Base-by-base conservation (phyloP, 2,113 vertebrate genomes). In the Trochalopteron elliotii region DNA sequence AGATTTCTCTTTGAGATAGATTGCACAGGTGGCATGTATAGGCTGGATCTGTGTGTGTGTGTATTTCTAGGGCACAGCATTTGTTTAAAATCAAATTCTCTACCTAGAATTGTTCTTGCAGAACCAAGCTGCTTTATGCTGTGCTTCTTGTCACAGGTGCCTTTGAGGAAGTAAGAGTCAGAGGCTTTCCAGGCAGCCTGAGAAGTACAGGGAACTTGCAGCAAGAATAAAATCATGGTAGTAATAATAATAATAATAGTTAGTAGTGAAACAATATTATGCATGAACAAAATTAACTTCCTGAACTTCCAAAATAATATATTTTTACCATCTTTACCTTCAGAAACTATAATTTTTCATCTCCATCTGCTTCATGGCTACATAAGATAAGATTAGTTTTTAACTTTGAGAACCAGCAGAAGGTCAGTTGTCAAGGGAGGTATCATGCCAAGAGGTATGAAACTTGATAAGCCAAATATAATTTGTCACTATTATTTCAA, bases 371-470 rank as follows among this genome's bases (percentile, higher is more conserved):
- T 83, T 83, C 67, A 60, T 61, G n/a, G 55, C 68, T 94, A 22
- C 4, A 3, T 69, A 77, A 45, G 31, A 49, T 59, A 89, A 87
- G 61, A 92, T 92, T 63, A 67, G n/a, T 81, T 52, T 93, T 94
- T 86, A 93, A 89, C 83, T 82, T 20, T 15, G 25, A 91, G 61
- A 93, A 86, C 22, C 2, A 5, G 89, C 63, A 91, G 87, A 94
- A 95, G 68, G 88, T 94, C 93, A 95, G 72, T 56, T 94, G 83
- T 94, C 85, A 96, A 89, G 81, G 68, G 59, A 94, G 55, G 52
- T 90, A 85, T 74, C 14, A 2, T 89, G 57, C 40, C 39, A 70
- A 79, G 65, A 92, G 68, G 42, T 83, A 93, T 67, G 83, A 83
- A 90, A 81, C 33, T 70, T 64, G 61, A 82, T 63, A 22, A 96